Evolutionary conservation across 2,113 vertebrate species (phyloP).

Genomic region (Galemys pyrenaicus): DNA sequence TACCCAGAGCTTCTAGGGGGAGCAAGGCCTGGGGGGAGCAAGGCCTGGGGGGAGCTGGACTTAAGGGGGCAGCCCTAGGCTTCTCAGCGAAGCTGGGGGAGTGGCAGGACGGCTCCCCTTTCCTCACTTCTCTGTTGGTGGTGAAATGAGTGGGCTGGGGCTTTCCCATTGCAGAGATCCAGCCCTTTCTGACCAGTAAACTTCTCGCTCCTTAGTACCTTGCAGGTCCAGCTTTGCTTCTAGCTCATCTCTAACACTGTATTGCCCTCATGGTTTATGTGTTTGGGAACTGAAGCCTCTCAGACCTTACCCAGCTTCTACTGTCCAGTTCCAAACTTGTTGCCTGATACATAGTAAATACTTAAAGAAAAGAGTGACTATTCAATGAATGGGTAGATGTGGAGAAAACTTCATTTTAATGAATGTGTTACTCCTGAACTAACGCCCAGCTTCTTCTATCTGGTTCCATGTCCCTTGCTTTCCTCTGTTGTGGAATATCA

Average conservation of each 20-base stretch:
- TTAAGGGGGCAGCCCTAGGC: fast-evolving
- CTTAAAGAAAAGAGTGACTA: not conserved
- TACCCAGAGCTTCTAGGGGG: not conserved
- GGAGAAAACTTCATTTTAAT: not conserved
- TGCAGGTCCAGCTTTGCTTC: not conserved
- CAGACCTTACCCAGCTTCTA: not conserved
- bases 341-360: not conserved
- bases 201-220: fast-evolving
- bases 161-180: not conserved
- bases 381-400: not conserved
- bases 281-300: not conserved
- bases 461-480: not conserved
- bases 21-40: too few species aligned
- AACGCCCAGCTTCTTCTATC: not conserved
- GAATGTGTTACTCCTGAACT: not conserved
- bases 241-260: not conserved
- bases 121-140: not conserved
- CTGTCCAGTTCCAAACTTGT: not conserved
- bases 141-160: not conserved
- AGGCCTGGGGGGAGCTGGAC: too few species aligned
- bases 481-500: not conserved
- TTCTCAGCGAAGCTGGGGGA: fast-evolving
- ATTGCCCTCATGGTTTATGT: not conserved
- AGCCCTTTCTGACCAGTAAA: not conserved
- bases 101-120: fast-evolving